A percentile compares a stretch with the other conserved stretches of the same genome.
Evolutionary conservation across 2,797 vertebrate species (phyloP).

Genomic region (Acanthurus leucopareius): DNA sequence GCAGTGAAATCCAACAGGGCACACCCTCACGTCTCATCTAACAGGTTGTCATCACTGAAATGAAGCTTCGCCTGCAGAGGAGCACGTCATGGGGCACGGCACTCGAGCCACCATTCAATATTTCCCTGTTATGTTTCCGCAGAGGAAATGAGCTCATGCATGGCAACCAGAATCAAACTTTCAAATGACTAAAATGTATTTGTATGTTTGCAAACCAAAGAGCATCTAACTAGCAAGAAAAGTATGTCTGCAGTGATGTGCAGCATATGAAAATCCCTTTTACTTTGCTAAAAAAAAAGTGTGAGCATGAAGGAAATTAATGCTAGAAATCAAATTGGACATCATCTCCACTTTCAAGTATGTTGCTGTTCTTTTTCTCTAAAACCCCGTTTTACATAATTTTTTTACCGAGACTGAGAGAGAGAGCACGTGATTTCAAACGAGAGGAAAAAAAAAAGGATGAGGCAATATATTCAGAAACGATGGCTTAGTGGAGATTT

Average conservation of each 20-base stretch:
- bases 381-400: neutral
- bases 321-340: no score
- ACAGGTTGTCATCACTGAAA: conserved; percentile 50
- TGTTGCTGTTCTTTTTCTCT: neutral
- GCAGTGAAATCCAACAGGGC: conserved; percentile 28
- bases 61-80: conserved; percentile 11
- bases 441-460: neutral
- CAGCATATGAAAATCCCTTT: no score
- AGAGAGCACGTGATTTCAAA: neutral
- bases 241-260: neutral
- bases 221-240: neutral
- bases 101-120: neutral
- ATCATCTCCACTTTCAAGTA: neutral
- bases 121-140: neutral
- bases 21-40: conserved; percentile 41
- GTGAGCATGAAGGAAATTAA: neutral
- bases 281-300: neutral
- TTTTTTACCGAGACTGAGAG: neutral
- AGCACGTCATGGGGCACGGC: neutral
- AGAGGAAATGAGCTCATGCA: neutral
- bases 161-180: neutral
- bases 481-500: conserved; percentile 19
- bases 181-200: neutral
- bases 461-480: conserved; percentile 26
- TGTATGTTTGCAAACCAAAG: neutral